Conservation (phyloP, 2,113 vertebrate species). For the Vidua chalybeata region DNA sequence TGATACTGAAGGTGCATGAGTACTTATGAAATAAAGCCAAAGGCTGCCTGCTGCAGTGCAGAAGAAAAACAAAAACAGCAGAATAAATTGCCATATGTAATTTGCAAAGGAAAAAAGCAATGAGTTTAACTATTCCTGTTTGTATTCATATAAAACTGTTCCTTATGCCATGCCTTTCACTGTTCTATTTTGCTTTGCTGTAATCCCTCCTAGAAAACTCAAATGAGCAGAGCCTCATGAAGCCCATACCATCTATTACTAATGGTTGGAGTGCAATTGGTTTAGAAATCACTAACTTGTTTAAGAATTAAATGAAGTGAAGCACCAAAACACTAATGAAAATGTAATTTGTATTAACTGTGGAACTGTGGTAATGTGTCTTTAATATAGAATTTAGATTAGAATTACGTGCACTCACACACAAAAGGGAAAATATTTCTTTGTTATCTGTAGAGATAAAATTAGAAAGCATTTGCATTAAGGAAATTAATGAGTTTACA, state of each 20-base stretch:
- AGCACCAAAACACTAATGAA: neutral
- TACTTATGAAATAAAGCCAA: neutral
- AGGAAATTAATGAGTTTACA: neutral
- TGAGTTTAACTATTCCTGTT: neutral
- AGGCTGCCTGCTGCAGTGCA: neutral
- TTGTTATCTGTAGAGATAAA: neutral
- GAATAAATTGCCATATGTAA: neutral
- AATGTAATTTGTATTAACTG: neutral
- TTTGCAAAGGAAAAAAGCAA: neutral
- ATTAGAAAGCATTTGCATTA: neutral
- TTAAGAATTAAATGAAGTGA: neutral
- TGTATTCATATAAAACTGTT: neutral
- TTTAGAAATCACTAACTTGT: neutral
- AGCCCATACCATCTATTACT: neutral
- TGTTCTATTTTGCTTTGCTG: neutral
- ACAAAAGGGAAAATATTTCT: neutral
- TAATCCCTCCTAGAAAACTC: neutral
- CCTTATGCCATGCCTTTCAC: neutral
- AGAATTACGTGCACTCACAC: neutral
- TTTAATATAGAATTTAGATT: neutral
- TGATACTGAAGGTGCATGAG: neutral
- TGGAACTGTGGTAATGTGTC: neutral
- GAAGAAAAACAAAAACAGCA: neutral
- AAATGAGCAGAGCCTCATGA: neutral
- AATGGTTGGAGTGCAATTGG: neutral